These are phyloP conservation scores for Danaus melanippus DNA, from an alignment of 1,140 invertebrate species.

Conservation along the genomic window DNA sequence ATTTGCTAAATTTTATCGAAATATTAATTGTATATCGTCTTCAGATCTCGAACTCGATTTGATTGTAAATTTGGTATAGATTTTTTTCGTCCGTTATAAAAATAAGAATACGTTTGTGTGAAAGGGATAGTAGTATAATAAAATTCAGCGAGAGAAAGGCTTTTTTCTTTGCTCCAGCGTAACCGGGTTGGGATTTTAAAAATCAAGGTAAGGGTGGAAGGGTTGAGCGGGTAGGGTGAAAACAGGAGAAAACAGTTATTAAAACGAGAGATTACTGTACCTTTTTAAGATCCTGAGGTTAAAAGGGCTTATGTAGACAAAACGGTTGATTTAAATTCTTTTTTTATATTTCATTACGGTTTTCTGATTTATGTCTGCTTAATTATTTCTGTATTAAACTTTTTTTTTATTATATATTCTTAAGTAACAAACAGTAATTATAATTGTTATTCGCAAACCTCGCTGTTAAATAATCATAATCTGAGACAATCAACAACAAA, in stretches of 20 bases:
- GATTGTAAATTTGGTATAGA: neutral
- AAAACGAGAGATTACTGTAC: constrained; percentile 51
- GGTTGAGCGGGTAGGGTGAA: constrained; percentile 42
- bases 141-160: constrained; percentile 22
- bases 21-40: neutral
- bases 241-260: constrained; percentile 59
- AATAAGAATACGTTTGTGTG: constrained; percentile 9
- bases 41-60: too few relatives aligned
- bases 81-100: constrained; percentile 1
- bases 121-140: constrained; percentile 19
- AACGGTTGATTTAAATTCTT: too few relatives aligned
- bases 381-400: too few relatives aligned
- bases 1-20: too few relatives aligned
- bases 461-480: too few relatives aligned
- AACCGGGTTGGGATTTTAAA: constrained; percentile 61
- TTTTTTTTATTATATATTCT: too few relatives aligned
- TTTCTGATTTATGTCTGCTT: too few relatives aligned
- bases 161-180: constrained; percentile 40
- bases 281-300: constrained; percentile 5
- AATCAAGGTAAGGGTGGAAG: constrained; percentile 49
- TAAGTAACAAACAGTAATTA: too few relatives aligned
- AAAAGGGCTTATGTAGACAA: too few relatives aligned
- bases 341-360: too few relatives aligned
- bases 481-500: too few relatives aligned
- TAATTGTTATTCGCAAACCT: too few relatives aligned